A percentile compares a stretch with the other conserved stretches of the same genome.
These are phyloP conservation scores for Sebastes hopkinsi DNA, from an alignment of 2,797 vertebrate genomes.

Conservation along the genomic window DNA sequence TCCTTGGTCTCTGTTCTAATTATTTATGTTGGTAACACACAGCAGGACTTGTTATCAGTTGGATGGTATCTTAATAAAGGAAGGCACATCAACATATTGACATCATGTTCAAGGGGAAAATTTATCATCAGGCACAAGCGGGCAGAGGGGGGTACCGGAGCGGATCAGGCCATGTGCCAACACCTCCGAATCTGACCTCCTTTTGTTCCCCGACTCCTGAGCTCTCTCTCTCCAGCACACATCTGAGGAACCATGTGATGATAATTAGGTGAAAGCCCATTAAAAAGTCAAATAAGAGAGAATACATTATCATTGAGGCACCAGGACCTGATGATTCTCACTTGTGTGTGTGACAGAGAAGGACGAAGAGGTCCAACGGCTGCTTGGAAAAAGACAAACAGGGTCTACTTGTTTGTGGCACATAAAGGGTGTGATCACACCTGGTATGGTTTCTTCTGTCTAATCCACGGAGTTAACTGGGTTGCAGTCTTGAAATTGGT, in stretches of 20 bases:
- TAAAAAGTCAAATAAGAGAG: constrained; percentile 97
- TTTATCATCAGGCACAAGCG: constrained; percentile 78
- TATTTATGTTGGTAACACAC: constrained; percentile 99
- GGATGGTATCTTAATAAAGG: constrained; percentile 99
- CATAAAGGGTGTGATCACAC: constrained; percentile 2
- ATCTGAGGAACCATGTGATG: constrained; percentile 89
- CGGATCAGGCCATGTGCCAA: constrained; percentile 87
- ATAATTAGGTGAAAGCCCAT: constrained; percentile 96
- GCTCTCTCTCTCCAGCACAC: constrained; percentile 84
- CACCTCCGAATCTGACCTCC: constrained; percentile 83
- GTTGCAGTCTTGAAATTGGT: neutral
- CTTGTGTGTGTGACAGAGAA: constrained; percentile 70
- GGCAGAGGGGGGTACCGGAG: constrained; percentile 64
- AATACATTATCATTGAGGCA: constrained; percentile 96
- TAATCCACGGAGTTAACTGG: neutral
- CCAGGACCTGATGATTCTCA: constrained; percentile 67
- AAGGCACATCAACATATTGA: constrained; percentile 99
- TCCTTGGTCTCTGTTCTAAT: constrained; percentile 97
- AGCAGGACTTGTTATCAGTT: constrained; percentile 99
- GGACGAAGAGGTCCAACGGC: constrained; percentile 65
- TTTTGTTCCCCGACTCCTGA: constrained; percentile 86
- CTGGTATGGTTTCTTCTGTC: neutral
- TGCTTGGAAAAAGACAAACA: constrained; percentile 11
- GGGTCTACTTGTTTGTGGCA: constrained; percentile 26
- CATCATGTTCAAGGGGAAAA: constrained; percentile 98